phyloP scores from a whole-genome alignment of 1,140 invertebrate genomes.

The Harlomillsia oculata region DNA sequence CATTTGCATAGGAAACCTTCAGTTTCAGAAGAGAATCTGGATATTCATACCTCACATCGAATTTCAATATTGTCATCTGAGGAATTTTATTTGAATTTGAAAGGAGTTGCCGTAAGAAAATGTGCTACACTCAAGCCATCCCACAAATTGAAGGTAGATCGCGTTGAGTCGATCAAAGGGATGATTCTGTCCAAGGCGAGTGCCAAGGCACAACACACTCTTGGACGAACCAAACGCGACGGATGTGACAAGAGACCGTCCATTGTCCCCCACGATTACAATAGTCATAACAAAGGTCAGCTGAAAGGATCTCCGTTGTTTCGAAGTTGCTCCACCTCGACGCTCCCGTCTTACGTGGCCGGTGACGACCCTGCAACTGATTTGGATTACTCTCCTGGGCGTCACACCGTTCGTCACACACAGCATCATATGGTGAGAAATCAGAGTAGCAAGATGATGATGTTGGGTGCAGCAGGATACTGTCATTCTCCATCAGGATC shows the following conservation, averaged over 20 bases:
- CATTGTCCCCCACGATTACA: not conserved
- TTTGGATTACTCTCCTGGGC: constrained; percentile 24
- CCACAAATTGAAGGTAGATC: constrained; percentile 19
- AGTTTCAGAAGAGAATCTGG: constrained; percentile 32
- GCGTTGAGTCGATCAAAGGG: constrained; percentile 33
- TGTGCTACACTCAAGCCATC: constrained; percentile 29
- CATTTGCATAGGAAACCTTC: constrained; percentile 24
- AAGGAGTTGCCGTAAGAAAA: constrained; percentile 26
- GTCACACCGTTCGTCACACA: not conserved
- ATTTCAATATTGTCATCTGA: not conserved
- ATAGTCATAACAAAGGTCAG: not conserved
- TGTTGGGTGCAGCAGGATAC: not conserved
- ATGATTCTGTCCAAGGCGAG: constrained; percentile 18
- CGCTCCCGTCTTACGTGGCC: constrained; percentile 33
- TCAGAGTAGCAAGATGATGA: not conserved
- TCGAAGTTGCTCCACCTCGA: constrained; percentile 31
- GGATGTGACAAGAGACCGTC: not conserved
- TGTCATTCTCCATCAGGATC: not conserved
- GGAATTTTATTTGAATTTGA: constrained; percentile 23
- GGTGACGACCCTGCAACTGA: constrained; percentile 33
- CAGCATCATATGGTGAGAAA: not conserved
- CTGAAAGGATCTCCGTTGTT: constrained; percentile 32
- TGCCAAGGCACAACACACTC: not conserved
- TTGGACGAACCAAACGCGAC: not conserved
- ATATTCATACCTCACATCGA: not conserved